Evolutionary conservation across 2,888 invertebrate genomes (phyloP).

Genomic region (Sarcophaga rosellei): DNA sequence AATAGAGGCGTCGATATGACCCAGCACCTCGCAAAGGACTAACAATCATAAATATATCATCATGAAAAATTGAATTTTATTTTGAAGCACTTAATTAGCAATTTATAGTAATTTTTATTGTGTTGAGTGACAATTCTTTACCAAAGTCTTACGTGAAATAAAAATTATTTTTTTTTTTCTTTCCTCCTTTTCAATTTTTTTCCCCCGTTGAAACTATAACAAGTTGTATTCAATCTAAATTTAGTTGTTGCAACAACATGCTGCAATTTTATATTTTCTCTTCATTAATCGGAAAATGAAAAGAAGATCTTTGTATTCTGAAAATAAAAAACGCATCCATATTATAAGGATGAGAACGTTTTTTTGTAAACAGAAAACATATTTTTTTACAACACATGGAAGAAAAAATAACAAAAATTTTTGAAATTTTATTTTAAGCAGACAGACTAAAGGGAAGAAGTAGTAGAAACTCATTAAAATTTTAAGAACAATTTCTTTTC

Average conservation of each 20-base stretch:
- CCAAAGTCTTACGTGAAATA: conserved; percentile 61
- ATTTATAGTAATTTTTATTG: conserved; percentile 66
- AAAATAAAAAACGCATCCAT: conserved; percentile 19
- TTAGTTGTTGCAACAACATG: conserved; percentile 57
- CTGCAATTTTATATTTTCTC: conserved; percentile 27
- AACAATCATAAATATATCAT: conserved; percentile 61
- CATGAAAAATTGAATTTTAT: conserved; percentile 56
- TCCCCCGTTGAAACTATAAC: conserved; percentile 50
- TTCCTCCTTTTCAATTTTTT: conserved; percentile 11
- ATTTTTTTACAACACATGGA: conserved; percentile 14
- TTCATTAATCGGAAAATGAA: conserved; percentile 29
- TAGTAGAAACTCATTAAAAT: conserved; percentile 32
- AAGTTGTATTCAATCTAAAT: conserved; percentile 66
- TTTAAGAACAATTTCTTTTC: background rate
- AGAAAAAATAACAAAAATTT: conserved; percentile 22
- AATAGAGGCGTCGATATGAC: too few species aligned
- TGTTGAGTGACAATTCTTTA: conserved; percentile 65
- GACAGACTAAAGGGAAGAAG: background rate
- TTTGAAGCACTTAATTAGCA: conserved; percentile 69
- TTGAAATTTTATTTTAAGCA: conserved; percentile 50
- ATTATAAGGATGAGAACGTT: background rate
- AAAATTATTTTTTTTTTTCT: conserved; percentile 7
- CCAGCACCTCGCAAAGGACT: conserved; percentile 28
- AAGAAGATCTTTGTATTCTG: conserved; percentile 18
- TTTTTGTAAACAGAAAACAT: background rate